A percentile compares a stretch with the other conserved stretches of the same genome.
Evolutionary conservation across 2,113 vertebrate species (phyloP).

Genomic region (Echinops telfairi): DNA sequence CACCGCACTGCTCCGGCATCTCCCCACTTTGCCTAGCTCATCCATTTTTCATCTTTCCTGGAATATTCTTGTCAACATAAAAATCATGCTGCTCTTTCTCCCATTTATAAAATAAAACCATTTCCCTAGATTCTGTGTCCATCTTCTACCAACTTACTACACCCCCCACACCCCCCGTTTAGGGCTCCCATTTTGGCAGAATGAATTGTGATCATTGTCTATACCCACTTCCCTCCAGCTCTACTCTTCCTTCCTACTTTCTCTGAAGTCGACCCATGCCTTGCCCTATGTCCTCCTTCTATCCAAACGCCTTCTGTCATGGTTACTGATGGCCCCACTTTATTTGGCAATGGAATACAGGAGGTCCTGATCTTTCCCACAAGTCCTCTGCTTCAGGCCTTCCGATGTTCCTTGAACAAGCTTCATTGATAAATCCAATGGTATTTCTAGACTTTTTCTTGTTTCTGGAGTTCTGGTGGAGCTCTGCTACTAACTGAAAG

Average conservation of each 20-base stretch:
- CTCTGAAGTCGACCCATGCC: neutral
- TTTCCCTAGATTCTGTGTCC: neutral
- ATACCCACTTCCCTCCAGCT: neutral
- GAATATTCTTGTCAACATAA: conserved; percentile 8
- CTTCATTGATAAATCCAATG: neutral
- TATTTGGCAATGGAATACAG: too few relatives aligned
- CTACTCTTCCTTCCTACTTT: neutral
- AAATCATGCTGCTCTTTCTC: neutral
- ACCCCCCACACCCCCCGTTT: neutral
- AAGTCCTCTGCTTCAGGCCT: too few relatives aligned
- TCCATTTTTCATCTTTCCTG: neutral
- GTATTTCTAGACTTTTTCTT: neutral
- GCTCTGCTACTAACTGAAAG: neutral
- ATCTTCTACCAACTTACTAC: neutral
- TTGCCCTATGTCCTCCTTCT: neutral
- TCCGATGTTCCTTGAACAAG: too few relatives aligned
- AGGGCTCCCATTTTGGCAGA: neutral
- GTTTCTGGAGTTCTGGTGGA: neutral
- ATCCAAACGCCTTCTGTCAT: neutral
- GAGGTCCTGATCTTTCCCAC: too few relatives aligned
- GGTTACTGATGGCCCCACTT: neutral
- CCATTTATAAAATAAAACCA: neutral
- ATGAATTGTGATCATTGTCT: neutral
- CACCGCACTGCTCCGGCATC: neutral
- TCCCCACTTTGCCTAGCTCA: neutral